A percentile compares a stretch with the other conserved stretches of the same genome.
phyloP scores from a whole-genome alignment of 2,888 invertebrate genomes.

The Euproctis similis region DNA sequence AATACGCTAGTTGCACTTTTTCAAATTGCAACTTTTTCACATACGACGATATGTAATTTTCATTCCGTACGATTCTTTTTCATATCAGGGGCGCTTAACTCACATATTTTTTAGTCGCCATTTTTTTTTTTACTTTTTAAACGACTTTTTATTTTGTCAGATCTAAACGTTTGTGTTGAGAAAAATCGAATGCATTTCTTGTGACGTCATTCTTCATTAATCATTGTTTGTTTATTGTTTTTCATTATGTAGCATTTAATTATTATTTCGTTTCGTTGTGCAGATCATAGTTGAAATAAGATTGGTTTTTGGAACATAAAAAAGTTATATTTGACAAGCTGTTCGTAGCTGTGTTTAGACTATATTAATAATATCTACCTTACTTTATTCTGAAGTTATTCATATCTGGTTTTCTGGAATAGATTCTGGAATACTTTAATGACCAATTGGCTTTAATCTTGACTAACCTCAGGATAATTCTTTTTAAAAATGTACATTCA shows the following conservation, averaged over 20 bases:
- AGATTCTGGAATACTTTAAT: no score
- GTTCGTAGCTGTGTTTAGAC: no score
- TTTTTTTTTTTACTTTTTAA: constrained; percentile 24
- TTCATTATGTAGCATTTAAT: neutral
- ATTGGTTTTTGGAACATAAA: no score
- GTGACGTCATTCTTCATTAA: constrained; percentile 21
- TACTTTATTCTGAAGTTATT: no score
- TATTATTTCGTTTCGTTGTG: constrained; percentile 3
- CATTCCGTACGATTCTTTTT: constrained; percentile 54
- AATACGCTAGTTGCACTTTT: constrained; percentile 35
- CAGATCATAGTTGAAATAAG: no score
- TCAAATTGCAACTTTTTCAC: constrained; percentile 46
- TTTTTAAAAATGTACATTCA: no score
- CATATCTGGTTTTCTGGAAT: no score
- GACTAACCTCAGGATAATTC: no score
- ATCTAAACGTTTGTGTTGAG: constrained; percentile 18
- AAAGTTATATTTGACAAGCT: no score
- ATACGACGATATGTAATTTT: constrained; percentile 48
- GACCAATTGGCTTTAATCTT: no score
- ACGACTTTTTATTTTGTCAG: no score
- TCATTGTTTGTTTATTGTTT: neutral
- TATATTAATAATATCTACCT: no score
- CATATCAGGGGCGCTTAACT: constrained; percentile 51
- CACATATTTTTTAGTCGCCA: constrained; percentile 28
- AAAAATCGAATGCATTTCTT: constrained; percentile 9